These are phyloP conservation scores for Galago senegalensis DNA, from an alignment of 2,797 vertebrate genomes.

Conservation along the genomic window DNA sequence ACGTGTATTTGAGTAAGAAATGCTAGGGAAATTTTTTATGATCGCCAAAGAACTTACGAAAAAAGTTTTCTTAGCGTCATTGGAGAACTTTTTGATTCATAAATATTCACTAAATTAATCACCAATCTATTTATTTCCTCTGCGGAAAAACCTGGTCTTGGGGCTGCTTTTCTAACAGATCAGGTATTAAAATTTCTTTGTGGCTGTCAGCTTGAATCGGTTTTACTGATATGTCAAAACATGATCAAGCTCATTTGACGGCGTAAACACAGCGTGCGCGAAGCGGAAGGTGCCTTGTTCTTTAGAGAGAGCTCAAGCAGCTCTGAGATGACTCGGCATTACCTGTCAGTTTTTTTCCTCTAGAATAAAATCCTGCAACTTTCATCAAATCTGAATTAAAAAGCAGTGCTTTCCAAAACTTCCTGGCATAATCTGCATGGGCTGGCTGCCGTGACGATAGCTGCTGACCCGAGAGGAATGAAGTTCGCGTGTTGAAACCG, in stretches of 20 bases:
- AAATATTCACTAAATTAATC: conserved; percentile 66
- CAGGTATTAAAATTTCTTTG: conserved; percentile 60
- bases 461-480: conserved; percentile 76
- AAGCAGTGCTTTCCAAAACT: conserved; percentile 69
- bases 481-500: conserved; percentile 74
- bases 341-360: conserved; percentile 2
- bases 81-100: conserved; percentile 61
- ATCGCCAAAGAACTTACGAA: conserved; percentile 31
- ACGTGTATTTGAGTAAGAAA: conserved; percentile 47
- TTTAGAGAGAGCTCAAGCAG: conserved; percentile 29
- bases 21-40: conserved; percentile 31
- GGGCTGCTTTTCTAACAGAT: conserved; percentile 53
- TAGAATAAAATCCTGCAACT: conserved; percentile 44
- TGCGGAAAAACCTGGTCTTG: conserved; percentile 54
- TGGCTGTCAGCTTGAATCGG: conserved; percentile 41
- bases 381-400: conserved; percentile 69
- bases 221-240: conserved; percentile 80
- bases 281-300: conserved; percentile 67
- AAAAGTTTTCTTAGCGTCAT: conserved; percentile 59
- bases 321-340: conserved; percentile 13
- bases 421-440: conserved; percentile 74
- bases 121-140: conserved; percentile 63
- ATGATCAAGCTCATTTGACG: conserved; percentile 62
- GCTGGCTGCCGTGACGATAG: conserved; percentile 56
- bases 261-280: conserved; percentile 38